Evolutionary conservation across 2,797 vertebrate species (phyloP).

Genomic region (Mallotus villosus): DNA sequence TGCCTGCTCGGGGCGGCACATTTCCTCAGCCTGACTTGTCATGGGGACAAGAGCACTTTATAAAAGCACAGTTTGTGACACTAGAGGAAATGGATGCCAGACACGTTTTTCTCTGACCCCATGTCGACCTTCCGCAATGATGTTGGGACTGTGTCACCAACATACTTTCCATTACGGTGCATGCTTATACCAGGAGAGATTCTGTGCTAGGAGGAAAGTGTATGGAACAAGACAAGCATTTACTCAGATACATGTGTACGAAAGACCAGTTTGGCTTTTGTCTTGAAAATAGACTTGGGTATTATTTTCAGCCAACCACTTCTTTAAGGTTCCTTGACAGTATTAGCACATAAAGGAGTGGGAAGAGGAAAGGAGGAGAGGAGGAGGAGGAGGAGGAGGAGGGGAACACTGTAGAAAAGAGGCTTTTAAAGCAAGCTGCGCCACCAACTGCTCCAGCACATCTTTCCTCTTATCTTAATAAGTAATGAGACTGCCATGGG

Average conservation of each 20-base stretch:
- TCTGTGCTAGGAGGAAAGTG: neutral
- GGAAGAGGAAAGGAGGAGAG: conserved; percentile 24
- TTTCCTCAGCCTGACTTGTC: conserved; percentile 49
- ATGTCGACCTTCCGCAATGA: conserved; percentile 45
- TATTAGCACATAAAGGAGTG: conserved; percentile 38
- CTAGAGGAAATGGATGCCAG: conserved; percentile 60
- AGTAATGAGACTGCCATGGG: conserved; percentile 98
- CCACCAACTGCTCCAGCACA: conserved; percentile 85
- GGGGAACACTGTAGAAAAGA: conserved; percentile 57
- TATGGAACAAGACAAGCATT: conserved; percentile 14
- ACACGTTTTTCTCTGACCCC: conserved; percentile 52
- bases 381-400: conserved; percentile 51
- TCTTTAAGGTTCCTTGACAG: conserved; percentile 48
- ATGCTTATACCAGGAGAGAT: conserved; percentile 11
- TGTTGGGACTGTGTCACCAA: conserved; percentile 10
- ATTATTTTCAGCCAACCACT: conserved; percentile 51
- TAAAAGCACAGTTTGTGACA: conserved; percentile 60
- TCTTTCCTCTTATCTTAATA: conserved; percentile 98
- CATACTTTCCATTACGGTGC: conserved; percentile 25
- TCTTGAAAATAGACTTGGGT: conserved; percentile 49
- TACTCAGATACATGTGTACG: conserved; percentile 38
- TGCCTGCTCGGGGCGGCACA: conserved; percentile 31
- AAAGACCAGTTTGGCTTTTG: conserved; percentile 33
- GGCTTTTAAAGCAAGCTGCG: conserved; percentile 85
- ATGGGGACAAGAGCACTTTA: conserved; percentile 53